Evolutionary conservation across 1,140 invertebrate genomes (phyloP), one percentile per base, ranked within the genome.

Genomic region (Bactericera cockerelli): DNA sequence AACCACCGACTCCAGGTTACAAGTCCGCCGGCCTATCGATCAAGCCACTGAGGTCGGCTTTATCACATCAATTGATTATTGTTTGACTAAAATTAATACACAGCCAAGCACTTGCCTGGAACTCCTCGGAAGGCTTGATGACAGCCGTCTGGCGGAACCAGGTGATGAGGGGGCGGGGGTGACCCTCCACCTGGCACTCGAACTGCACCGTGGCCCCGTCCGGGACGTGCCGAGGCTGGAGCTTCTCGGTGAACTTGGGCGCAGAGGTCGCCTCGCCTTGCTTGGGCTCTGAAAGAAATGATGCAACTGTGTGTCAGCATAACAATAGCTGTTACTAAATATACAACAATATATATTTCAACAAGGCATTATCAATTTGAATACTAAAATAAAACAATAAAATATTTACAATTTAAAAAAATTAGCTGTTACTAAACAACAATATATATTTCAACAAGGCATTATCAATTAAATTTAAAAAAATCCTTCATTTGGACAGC

Each of bases 141-240:
- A 93, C 89, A 13, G 87, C 86, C 0, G 89, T 92, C 74, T 94
- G 87, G 61, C 87, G 79, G 75, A 93, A 96, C 92, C 92, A 95
- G 8, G 91, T 93, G 53, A 95, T 91, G 71, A 89, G 87, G 19
- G 93, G 92, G 66, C 86, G 75, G 22, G 93, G 92, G 67, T 79
- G 75, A 54, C 92, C 93, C 74, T 89, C 86, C 6, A 96, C 87
- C 76, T 90, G 83, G 64, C 87, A 90, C 69, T 92, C 85, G 65
- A 96, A 93, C 69, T 89, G 86, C 13, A 91, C 82, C 1, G 88
- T 90, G 53, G 85, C 83, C 36, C 91, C 90, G 75, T 94, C 89
- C 2, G 81, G 81, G 16, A 84, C 87, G 61, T 83, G 81, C 60
- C 88, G 84, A 1, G 87, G 84, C 67, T 90, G 80, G 21, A 94